phyloP scores from a whole-genome alignment of 2,888 invertebrate species.

The Hypsopygia costalis region DNA sequence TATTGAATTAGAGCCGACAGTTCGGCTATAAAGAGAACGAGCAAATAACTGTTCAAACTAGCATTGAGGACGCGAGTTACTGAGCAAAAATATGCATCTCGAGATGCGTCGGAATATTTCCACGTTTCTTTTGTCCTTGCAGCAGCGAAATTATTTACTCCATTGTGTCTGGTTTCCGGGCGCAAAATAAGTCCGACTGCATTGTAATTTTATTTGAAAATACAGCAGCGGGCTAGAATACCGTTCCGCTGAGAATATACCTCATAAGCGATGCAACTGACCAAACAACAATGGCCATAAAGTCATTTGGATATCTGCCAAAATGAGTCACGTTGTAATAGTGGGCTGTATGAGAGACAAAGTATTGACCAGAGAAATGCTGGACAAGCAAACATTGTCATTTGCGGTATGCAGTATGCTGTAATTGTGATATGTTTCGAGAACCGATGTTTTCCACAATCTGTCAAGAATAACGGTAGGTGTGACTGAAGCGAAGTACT shows the following conservation, averaged over 20 bases:
- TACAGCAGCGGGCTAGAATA: neutral
- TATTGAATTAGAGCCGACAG: slow-evolving; percentile 51
- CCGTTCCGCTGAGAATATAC: slow-evolving; percentile 3
- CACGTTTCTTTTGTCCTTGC: slow-evolving; percentile 46
- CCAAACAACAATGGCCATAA: slow-evolving; percentile 7
- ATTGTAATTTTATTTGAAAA: slow-evolving; percentile 19
- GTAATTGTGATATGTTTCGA: too few relatives aligned
- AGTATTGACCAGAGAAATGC: too few relatives aligned
- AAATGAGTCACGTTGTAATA: neutral
- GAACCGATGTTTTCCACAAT: too few relatives aligned
- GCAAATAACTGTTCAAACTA: slow-evolving; percentile 35
- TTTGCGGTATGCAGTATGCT: too few relatives aligned
- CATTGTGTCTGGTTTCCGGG: slow-evolving; percentile 33
- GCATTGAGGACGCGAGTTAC: slow-evolving; percentile 24
- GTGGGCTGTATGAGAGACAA: slow-evolving; percentile 1
- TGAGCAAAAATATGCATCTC: slow-evolving; percentile 41
- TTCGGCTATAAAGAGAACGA: slow-evolving; percentile 40
- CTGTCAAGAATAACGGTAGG: neutral
- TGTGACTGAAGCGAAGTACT: slow-evolving; percentile 34
- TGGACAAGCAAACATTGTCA: too few relatives aligned
- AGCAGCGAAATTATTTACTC: slow-evolving; percentile 40
- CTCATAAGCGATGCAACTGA: slow-evolving; percentile 1
- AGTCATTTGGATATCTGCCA: too few relatives aligned
- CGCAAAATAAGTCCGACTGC: slow-evolving; percentile 38
- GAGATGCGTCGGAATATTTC: slow-evolving; percentile 39